Base-by-base conservation (phyloP, 2,113 vertebrate genomes). In the Bostrychus sinensis region DNA sequence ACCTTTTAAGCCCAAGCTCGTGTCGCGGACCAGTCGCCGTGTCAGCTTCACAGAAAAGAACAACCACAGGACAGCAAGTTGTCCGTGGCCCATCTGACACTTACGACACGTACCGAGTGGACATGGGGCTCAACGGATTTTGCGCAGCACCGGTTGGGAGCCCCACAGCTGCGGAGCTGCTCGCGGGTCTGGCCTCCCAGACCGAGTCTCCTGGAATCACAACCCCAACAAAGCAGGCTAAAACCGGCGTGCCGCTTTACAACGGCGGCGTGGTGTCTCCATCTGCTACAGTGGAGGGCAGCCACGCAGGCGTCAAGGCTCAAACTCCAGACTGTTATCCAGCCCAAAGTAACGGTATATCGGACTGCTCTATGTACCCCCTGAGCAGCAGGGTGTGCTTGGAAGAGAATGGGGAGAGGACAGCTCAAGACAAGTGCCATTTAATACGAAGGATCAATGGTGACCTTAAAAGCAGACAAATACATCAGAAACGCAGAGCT, bases 41-140 rank as follows among this genome's bases (percentile, higher is more conserved):
- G 37, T 50, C 77, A 34, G 48, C 41, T 2, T n/a, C 61, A 23
- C 81, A 41, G 26, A 77, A 88, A 46, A 86, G 73, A 39, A 23
- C 65, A 39, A 64, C 30, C 63, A n/a, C n/a, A n/a, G 56, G 70
- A 23, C 73, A 60, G 61, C 72, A 61, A 66, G 59, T 58, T 28
- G 16, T 41, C 34, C 16, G 23, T 2, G 59, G 55, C 16, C 28
- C 67, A 7, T 48, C 62, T 0, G 85, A 89, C 28, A 30, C 67
- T 39, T 70, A 68, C 7, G 48, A 32, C 38, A 13, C 72, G 7
- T 56, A 54, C 66, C 78, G 41, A 4, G 56, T 16, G n/a, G 84
- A 68, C 61, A 93, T 93, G 91, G 92, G 91, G 54, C 75, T 91
- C 1, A 88, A 89, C 54, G 71, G 87, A 0, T 84, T 84, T 53